phyloP scores from a whole-genome alignment of 2,888 invertebrate species.

The Nomada flava region DNA sequence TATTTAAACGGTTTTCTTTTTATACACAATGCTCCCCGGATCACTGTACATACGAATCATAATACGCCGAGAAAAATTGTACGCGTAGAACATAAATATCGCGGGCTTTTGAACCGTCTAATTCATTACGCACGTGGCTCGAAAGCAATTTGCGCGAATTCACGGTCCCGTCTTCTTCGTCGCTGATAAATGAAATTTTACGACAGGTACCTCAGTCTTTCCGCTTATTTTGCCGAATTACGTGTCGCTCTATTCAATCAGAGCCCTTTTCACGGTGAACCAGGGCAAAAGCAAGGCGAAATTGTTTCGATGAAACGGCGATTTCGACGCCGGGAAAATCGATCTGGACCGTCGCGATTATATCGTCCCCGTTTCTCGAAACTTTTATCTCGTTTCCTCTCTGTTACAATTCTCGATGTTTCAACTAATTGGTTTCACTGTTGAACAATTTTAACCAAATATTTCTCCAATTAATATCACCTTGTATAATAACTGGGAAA shows the following conservation, averaged over 20 bases:
- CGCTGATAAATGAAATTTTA: no score
- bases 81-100: no score
- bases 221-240: background rate
- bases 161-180: background rate
- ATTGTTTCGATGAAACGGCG: constrained; percentile 26
- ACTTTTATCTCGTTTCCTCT: no score
- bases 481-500: no score
- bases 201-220: background rate
- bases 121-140: background rate
- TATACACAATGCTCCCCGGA: background rate
- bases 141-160: background rate
- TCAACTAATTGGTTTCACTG: no score
- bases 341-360: background rate
- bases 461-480: no score
- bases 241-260: constrained; percentile 6
- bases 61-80: background rate
- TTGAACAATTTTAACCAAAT: no score
- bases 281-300: background rate
- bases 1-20: background rate
- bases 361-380: no score
- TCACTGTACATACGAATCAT: background rate
- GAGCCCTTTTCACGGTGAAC: background rate
- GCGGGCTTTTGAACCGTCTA: background rate
- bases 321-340: constrained; percentile 2
- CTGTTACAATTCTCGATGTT: no score